Base-by-base conservation (phyloP, 2,888 invertebrate genomes). In the Amphipoea oculea region DNA sequence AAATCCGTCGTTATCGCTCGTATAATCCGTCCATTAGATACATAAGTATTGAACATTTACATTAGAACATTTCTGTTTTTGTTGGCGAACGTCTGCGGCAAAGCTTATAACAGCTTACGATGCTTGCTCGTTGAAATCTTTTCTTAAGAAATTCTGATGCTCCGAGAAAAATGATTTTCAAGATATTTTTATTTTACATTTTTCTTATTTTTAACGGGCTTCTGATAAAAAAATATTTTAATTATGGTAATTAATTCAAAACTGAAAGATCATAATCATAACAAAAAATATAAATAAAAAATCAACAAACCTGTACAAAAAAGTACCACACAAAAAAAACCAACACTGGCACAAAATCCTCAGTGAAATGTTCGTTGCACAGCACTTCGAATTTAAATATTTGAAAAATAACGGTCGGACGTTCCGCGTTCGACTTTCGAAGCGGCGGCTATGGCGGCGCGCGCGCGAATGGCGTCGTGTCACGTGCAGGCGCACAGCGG, bases 391-490 rank as follows among this genome's bases (percentile, higher is more conserved):
- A 90, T 90, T 91, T 91, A 85, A 90, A 92, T 92, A 86, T 91
- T 91, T 90, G 45, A 81, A 87, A 90, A 93, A 92, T 92, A 89
- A 89, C 89, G 89, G 89, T 90, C 88, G 90, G 92, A 91, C 94
- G 93, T 92, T 92, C 92, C 92, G 92, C 94, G 95, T 93, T 92
- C 93, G 92, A 63, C 79, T 87, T 92, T 93, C 92, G 95, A 92
- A 95, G 95, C 95, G 95, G 94, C 94, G 93, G 91, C 92, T 94
- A 93, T 94, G 94, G 94, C 95, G 94, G 96, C 94, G 94, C 95
- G 95, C 96, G 96, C 96, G 94, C 96, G 96, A 96, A 94, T 96
- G 96, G 94, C 95, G 94, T 89, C 93, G 92, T 92, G 94, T 95
- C 94, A 93, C 95, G 94, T 94, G 95, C 94, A 94, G 89, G 91